Evolutionary conservation across 2,888 invertebrate species (phyloP), one percentile per base, ranked within the genome.

Genomic region (Onthophagus sagittarius): DNA sequence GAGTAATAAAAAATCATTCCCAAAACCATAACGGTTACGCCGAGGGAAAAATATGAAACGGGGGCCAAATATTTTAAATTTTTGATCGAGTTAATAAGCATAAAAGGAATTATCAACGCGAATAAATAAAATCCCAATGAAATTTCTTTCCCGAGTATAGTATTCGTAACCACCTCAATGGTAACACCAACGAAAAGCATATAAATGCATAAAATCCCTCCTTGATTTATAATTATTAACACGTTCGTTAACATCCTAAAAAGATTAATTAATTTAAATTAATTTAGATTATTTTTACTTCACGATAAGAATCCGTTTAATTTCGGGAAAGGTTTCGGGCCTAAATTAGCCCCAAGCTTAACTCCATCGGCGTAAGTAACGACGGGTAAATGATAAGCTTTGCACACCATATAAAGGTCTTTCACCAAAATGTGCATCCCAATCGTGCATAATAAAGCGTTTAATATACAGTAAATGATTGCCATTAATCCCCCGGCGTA

Each of bases 101-200:
- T 62, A 32, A 15, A 15, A 5, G 71, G 71, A 15, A 71, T 71
- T n/a, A 71, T 14, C 63, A 71, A 2, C 11, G 63, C 15, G 1
- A 71, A 15, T 3, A 71, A 23, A 23, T 31, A 31, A 13, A 71
- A 23, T 11, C 23, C 62, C 11, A 71, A 1, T 7, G 63, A 13
- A n/a, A 62, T 31, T 7, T 71, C 63, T 31, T 63, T 63, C 31
- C 15, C 32, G 6, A 63, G 15, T 6, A 15, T 23, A n/a, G n/a
- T n/a, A 72, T 76, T 74, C n/a, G 73, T 32, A 13, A 75, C 62
- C 14, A 63, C 15, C 74, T 76, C 73, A 7, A 72, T 2, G 31
- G 73, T 75, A 2, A 62, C 5, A 5, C n/a, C 72, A 9, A 72
- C 72, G 32, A 76, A 76, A 32, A 75, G 11, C 6, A 63, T 7